Evolutionary conservation across 2,888 invertebrate genomes (phyloP), one percentile per base, ranked within the genome.

Genomic region (Gortyna flavago): DNA sequence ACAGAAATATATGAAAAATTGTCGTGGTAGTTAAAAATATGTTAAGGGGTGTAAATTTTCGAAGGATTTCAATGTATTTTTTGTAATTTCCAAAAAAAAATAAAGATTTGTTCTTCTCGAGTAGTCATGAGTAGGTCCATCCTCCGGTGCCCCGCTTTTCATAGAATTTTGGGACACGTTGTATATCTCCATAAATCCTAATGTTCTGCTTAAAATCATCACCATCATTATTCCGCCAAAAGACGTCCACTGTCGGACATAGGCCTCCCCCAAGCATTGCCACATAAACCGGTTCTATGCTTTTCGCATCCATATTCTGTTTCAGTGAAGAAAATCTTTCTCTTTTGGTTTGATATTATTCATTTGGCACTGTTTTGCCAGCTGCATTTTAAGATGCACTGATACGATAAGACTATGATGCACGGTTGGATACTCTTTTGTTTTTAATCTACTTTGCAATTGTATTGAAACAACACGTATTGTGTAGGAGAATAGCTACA

Each of bases 381-480:
- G 41, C 65, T 67, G 74, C 16, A 21, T 0, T 35, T 16, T 32
- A 44, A 3, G 16, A 21, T 66, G 35, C 25, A 5, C 48, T n/a
- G 41, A 59, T 38, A 21, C 21, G 29, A 35, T 68, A 32, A 8
- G 9, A 72, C 2, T 35, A 29, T 61, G 13, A 44, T 57, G 59
- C 25, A 18, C 21, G 13, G 21, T 69, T 8, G 25, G 35, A 16
- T 61, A 25, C 59, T 29, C 32, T 29, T 80, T 70, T 80, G 54
- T 77, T 66, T 77, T 35, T 9, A 35, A 16, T 83, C 25, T 62
- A 38, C 25, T 61, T 44, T 7, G 18, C 25, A 9, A n/a, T 83
- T 83, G 61, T 77, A 38, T 68, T 69, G 59, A 44, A n/a, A 41
- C 21, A 67, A 11, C 16, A 35, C 16, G 29, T 67, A 81, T 79